Conservation (phyloP, 2,888 invertebrate species). For the Nymphalis polychloros region DNA sequence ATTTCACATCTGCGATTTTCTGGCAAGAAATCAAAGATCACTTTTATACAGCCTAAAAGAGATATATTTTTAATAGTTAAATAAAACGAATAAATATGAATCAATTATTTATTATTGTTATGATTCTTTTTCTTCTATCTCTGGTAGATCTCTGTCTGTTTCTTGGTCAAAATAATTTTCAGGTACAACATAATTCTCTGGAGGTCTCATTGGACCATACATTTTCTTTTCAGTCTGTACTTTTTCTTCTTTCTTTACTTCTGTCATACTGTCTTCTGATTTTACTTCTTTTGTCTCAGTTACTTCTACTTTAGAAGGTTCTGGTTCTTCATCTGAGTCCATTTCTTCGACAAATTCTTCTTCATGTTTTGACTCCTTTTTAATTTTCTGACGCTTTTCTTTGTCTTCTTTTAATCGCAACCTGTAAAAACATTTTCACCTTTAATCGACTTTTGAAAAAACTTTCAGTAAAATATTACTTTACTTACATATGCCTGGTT, state of each 20-base stretch:
- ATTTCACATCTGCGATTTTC: no score
- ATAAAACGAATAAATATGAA: constrained; percentile 12
- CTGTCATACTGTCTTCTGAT: constrained; percentile 16
- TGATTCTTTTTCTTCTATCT: constrained; percentile 65
- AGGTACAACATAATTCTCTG: constrained; percentile 71
- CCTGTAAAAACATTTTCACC: constrained; percentile 46
- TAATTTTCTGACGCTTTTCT: constrained; percentile 55
- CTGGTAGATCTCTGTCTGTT: constrained; percentile 70
- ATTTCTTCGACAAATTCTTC: constrained; percentile 80
- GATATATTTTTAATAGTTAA: constrained; percentile 2
- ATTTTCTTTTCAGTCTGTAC: constrained; percentile 49
- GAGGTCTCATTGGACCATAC: constrained; percentile 77
- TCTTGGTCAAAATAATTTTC: constrained; percentile 73
- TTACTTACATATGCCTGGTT: no score
- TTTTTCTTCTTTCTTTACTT: constrained; percentile 26
- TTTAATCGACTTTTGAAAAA: no score
- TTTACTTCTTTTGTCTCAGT: constrained; percentile 24
- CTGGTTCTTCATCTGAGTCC: constrained; percentile 69
- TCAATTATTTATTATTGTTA: constrained; percentile 26
- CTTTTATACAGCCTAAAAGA: no score
- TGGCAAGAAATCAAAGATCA: no score
- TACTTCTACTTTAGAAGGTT: constrained; percentile 31
- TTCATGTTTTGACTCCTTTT: constrained; percentile 49
- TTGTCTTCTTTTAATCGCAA: constrained; percentile 76
- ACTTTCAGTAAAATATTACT: no score